Evolutionary conservation across 1,140 invertebrate species (phyloP).

Genomic region (Drosophila sechellia): DNA sequence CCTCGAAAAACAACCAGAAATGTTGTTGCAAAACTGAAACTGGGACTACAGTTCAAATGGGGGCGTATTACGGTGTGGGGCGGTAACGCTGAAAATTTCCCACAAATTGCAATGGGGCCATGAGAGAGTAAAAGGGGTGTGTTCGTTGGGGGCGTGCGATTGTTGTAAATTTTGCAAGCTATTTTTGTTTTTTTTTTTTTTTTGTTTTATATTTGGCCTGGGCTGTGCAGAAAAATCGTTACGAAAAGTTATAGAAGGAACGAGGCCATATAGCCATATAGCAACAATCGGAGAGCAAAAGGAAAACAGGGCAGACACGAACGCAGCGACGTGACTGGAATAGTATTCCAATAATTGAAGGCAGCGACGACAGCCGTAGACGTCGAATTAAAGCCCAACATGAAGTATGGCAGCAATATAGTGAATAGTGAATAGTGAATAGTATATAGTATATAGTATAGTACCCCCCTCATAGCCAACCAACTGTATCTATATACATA

Average conservation of each 20-base stretch:
- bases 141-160: slow-evolving; percentile 36
- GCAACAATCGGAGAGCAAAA: slow-evolving; percentile 11
- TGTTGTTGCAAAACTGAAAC: slow-evolving; percentile 15
- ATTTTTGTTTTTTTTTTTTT: slow-evolving; percentile 39
- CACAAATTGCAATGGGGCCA: slow-evolving; percentile 38
- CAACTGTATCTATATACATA: too few species aligned
- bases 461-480: too few species aligned
- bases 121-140: slow-evolving; percentile 15
- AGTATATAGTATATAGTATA: neutral
- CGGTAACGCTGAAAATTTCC: neutral
- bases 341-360: slow-evolving; percentile 74
- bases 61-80: too few species aligned
- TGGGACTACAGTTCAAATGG: slow-evolving; percentile 16
- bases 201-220: slow-evolving; percentile 46
- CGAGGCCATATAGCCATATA: slow-evolving; percentile 20
- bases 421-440: neutral
- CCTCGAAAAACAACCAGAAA: slow-evolving; percentile 30
- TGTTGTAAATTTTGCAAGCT: slow-evolving; percentile 43
- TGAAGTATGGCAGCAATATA: slow-evolving; percentile 57
- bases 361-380: slow-evolving; percentile 56
- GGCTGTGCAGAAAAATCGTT: slow-evolving; percentile 27
- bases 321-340: slow-evolving; percentile 73
- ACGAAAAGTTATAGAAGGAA: slow-evolving; percentile 28
- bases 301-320: slow-evolving; percentile 51
- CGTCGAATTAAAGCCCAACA: slow-evolving; percentile 71